phyloP scores from a whole-genome alignment of 2,113 vertebrate species.

The Caranx melampygus region DNA sequence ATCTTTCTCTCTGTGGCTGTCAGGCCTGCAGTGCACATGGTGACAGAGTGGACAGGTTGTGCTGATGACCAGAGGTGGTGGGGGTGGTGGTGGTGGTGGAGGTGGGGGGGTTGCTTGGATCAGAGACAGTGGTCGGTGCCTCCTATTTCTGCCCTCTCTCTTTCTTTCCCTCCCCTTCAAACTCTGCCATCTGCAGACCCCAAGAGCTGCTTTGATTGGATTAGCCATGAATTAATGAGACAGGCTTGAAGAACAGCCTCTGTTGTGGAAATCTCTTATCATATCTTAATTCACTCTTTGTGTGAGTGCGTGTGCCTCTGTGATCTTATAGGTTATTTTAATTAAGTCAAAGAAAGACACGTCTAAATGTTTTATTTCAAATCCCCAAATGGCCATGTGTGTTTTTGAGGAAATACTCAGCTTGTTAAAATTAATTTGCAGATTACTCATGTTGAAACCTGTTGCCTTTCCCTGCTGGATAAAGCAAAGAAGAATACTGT shows the following conservation, averaged over 20 bases:
- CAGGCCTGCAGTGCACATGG: conserved; percentile 72
- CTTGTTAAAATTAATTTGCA: neutral
- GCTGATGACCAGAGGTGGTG: conserved; percentile 75
- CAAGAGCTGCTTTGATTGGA: conserved; percentile 80
- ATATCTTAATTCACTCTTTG: conserved; percentile 77
- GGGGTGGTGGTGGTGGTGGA: conserved; percentile 24
- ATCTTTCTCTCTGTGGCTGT: conserved; percentile 79
- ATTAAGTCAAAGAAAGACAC: conserved; percentile 47
- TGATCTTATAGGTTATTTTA: conserved; percentile 54
- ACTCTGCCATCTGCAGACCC: conserved; percentile 78
- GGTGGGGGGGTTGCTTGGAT: conserved; percentile 45
- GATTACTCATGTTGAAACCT: conserved; percentile 33
- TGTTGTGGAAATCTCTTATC: conserved; percentile 79
- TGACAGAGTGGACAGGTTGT: conserved; percentile 80
- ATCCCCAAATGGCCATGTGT: neutral
- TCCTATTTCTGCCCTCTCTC: conserved; percentile 20
- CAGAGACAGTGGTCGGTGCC: conserved; percentile 51
- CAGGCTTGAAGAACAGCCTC: conserved; percentile 78
- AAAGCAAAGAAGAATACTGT: neutral
- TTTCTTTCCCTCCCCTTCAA: conserved; percentile 22
- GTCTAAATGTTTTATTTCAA: conserved; percentile 1
- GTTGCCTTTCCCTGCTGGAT: conserved; percentile 39
- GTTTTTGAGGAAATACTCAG: neutral
- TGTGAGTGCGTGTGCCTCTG: conserved; percentile 59
- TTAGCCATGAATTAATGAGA: conserved; percentile 83